Base-by-base conservation (phyloP, 2,113 vertebrate species). In the Neofelis nebulosa region DNA sequence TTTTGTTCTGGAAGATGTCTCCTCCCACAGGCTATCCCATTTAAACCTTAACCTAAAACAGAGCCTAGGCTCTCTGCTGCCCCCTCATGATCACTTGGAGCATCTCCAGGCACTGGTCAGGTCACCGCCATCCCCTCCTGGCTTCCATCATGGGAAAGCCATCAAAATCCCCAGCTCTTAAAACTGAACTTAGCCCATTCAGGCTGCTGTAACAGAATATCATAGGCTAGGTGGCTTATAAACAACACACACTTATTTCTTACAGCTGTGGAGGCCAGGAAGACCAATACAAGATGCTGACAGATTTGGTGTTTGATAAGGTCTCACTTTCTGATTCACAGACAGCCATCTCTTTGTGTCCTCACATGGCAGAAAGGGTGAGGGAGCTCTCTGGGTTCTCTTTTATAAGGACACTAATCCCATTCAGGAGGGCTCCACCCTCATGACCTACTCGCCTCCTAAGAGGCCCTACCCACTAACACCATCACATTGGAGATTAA, bases 11-110 rank as follows among this genome's bases (percentile, higher is more conserved):
- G 4, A 45, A 36, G 52, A 31, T 84, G 65, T 86, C 57, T 71
- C 23, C 57, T 66, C 29, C 38, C 55, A 36, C 14, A 9, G 3
- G 33, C 48, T n/a, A 9, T 45, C 15, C 61, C 3, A 45, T 31
- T 52, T 21, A 69, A 78, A 38, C 8, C 27, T 4, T 19, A 84
- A 63, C 2, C 7, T 78, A 21, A 89, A 61, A 69, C 19, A 88
- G 61, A 79, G 16, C 38, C 71, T 91, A 29, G 74, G 74, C 55
- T 97, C 55, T 97, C 91, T 98, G 94, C 95, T 96, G 74, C 92
- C 97, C 83, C 36, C 92, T 95, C 2, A 25, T 78, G 97, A 94
- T 69, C 4, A 0, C 7, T 45, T 2, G 18, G 41, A 18, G 61
- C 65, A 96, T 29, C 68, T 95, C 68, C 97, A 95, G 68, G 18